Base-by-base conservation (phyloP, 2,113 vertebrate genomes). In the Trichomycterus rosablanca region DNA sequence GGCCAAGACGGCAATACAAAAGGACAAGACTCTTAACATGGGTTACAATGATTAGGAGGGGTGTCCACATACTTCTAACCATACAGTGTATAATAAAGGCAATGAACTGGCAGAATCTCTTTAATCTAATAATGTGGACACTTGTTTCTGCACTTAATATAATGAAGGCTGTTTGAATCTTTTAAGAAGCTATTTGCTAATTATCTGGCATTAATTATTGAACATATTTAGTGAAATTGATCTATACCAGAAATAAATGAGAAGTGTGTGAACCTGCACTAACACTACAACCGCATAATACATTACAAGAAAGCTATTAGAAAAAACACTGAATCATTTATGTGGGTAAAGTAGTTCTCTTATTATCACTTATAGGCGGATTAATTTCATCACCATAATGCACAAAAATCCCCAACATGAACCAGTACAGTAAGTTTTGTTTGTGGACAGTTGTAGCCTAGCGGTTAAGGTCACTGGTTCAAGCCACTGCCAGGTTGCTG, bases 221-320 rank as follows among this genome's bases (percentile, higher is more conserved):
- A 39, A 34, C 49, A 63, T 52, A 52, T 44, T 48, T 49, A 9
- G 7, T 1, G 14, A 16, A 53, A 26, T 19, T 14, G 12, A 63
- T 30, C 49, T 5, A 12, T 44, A 32, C 60, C 23, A 10, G 23
- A 22, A 14, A 50, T 52, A 54, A 49, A 46, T 14, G 30, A 20
- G 12, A 15, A 24, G 67, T 23, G 53, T 46, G 50, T 24, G 34
- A 2, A 24, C 23, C 12, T 34, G 24, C 19, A 30, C 26, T 43
- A n/a, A 23, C n/a, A 22, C 44, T 50, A 59, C 35, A 35, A 61
- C 12, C 63, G 32, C 40, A 58, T 66, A 58, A 58, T 49, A 49
- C 43, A 50, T 20, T 23, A 50, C 37, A 23, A 20, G 44, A 28
- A 56, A 34, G 45, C 15, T 42, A 32, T 61, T 66, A 35, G 24